Percentiles rank a stretch among this genome's conserved stretches.
Evolutionary conservation across 2,113 vertebrate genomes (phyloP).

Genomic region (Triplophysa dalaica): DNA sequence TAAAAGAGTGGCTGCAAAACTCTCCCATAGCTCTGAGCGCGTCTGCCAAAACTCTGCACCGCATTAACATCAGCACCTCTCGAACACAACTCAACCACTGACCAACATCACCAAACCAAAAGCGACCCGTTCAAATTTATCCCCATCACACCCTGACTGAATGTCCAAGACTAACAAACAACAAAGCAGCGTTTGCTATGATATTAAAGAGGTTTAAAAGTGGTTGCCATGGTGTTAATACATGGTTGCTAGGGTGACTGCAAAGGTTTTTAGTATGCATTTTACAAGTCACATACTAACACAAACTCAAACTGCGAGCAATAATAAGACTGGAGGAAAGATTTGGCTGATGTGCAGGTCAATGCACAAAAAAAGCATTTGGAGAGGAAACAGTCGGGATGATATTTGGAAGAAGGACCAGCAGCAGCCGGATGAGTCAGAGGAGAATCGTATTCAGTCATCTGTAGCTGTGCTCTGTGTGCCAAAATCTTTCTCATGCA

Average conservation of each 20-base stretch:
- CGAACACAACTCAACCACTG: slow-evolving; percentile 9
- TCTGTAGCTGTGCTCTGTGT: background rate
- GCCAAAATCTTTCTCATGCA: slow-evolving; percentile 54
- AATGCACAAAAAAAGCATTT: slow-evolving; percentile 30
- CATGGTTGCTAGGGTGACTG: background rate
- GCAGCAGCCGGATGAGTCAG: no score
- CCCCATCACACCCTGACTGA: background rate
- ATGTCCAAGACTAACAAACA: background rate
- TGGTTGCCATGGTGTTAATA: background rate
- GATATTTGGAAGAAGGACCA: background rate
- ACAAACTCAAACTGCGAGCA: background rate
- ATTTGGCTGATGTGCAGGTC: background rate
- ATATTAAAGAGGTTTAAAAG: background rate
- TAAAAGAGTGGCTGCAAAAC: background rate
- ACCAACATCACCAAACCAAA: background rate
- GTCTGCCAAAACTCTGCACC: slow-evolving; percentile 5
- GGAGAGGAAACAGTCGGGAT: background rate
- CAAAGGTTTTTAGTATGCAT: background rate
- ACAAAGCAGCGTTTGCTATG: no score
- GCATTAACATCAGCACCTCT: slow-evolving; percentile 14
- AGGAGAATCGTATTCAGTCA: no score
- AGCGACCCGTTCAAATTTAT: background rate
- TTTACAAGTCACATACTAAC: background rate
- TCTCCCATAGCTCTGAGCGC: background rate
- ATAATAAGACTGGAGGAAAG: no score